Evolutionary conservation across 1,140 invertebrate species (phyloP).

Genomic region (Olivierus martensii): DNA sequence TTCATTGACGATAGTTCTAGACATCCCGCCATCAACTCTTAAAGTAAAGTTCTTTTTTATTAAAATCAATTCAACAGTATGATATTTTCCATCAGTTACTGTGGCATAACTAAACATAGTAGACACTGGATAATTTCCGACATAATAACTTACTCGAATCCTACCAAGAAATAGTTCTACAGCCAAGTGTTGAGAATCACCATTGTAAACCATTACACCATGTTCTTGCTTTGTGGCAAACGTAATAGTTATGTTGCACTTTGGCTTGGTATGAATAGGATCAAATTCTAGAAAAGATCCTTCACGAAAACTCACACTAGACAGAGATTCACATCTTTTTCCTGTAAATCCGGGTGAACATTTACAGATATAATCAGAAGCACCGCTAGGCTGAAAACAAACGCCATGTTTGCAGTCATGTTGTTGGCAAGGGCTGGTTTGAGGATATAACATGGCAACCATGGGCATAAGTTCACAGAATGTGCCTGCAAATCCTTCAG

Average conservation of each 20-base stretch:
- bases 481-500: constrained; percentile 72
- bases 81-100: constrained; percentile 72
- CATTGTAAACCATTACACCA: constrained; percentile 75
- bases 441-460: constrained; percentile 63
- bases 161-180: constrained; percentile 80
- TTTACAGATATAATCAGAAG: constrained; percentile 46
- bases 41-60: constrained; percentile 90
- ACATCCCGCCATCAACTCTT: constrained; percentile 65
- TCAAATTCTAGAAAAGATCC: constrained; percentile 88
- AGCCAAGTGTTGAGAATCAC: constrained; percentile 67
- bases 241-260: constrained; percentile 85
- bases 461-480: constrained; percentile 77
- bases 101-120: constrained; percentile 92
- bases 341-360: constrained; percentile 90
- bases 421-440: constrained; percentile 84
- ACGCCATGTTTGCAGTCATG: constrained; percentile 94
- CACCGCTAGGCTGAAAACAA: constrained; percentile 61
- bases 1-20: constrained; percentile 86
- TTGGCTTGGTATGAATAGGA: constrained; percentile 57
- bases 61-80: constrained; percentile 74
- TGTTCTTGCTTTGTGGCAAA: constrained; percentile 71
- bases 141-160: constrained; percentile 85
- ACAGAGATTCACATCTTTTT: constrained; percentile 91
- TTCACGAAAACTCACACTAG: constrained; percentile 79
- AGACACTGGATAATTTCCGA: constrained; percentile 92